Evolutionary conservation across 2,888 invertebrate species (phyloP).

Genomic region (Apoda limacodes): DNA sequence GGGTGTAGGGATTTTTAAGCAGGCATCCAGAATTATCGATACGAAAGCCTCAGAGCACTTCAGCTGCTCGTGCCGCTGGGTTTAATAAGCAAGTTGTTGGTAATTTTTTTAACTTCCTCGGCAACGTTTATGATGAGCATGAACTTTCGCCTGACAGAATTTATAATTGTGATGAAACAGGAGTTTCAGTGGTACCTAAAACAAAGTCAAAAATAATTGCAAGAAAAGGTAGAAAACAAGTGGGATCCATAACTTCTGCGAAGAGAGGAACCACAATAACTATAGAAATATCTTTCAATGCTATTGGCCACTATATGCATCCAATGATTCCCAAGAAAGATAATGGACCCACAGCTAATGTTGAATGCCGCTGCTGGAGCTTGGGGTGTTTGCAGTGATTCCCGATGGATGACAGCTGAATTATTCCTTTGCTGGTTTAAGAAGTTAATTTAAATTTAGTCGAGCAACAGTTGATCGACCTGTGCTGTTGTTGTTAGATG

Average conservation of each 20-base stretch:
- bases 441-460: constrained; percentile 15
- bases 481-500: constrained; percentile 15
- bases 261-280: no score
- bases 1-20: constrained; percentile 24
- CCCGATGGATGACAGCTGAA: constrained; percentile 24
- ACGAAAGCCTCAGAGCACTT: constrained; percentile 21
- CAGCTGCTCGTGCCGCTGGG: constrained; percentile 27
- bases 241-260: no score
- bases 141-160: no score
- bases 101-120: no score
- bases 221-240: no score
- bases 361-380: constrained; percentile 26
- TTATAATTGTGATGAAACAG: no score
- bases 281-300: constrained; percentile 24
- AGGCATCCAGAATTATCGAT: constrained; percentile 21
- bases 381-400: constrained; percentile 22
- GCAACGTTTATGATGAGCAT: no score
- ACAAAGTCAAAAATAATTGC: no score
- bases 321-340: constrained; percentile 25
- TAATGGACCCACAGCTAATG: constrained; percentile 23
- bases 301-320: constrained; percentile 24
- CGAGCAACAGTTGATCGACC: constrained; percentile 12
- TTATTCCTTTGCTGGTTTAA: constrained; percentile 17
- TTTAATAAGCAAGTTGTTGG: constrained; percentile 30
- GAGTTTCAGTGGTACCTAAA: no score